Conservation (phyloP, 1,140 invertebrate genomes). For the Steinernema khuongi region DNA sequence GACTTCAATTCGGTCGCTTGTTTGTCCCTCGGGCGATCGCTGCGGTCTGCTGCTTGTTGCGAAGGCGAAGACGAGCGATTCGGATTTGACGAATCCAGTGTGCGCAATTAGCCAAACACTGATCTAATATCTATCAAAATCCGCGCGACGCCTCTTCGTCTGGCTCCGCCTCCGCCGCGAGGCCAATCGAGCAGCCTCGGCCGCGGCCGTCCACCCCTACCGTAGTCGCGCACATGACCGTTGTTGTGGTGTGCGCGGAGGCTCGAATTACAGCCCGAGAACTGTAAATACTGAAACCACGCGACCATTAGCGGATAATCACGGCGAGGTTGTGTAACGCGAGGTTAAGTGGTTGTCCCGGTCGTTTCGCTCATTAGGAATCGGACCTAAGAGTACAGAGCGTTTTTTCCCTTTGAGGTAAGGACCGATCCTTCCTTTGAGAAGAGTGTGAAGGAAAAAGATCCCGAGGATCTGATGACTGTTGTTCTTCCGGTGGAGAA, state of each 20-base stretch:
- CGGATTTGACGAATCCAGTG: conserved; percentile 16
- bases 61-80: conserved; percentile 10
- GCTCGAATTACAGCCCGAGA: not conserved
- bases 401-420: too few relatives aligned
- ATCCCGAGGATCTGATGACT: too few relatives aligned
- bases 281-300: not conserved
- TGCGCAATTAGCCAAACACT: conserved; percentile 16
- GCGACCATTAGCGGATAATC: not conserved
- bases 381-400: too few relatives aligned
- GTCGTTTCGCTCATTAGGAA: not conserved
- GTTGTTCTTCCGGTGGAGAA: too few relatives aligned
- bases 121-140: conserved; percentile 17
- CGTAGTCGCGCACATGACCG: not conserved
- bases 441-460: too few relatives aligned
- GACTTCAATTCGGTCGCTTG: not conserved
- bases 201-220: conserved; percentile 4
- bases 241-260: not conserved
- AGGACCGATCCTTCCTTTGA: too few relatives aligned
- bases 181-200: conserved; percentile 6
- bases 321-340: not conserved
- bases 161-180: not conserved
- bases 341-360: not conserved
- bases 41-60: not conserved
- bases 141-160: not conserved
- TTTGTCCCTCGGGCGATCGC: not conserved